A percentile compares a stretch with the other conserved stretches of the same genome.
phyloP scores from a whole-genome alignment of 1,140 invertebrate genomes.

The Macrobrachium rosenbergii region DNA sequence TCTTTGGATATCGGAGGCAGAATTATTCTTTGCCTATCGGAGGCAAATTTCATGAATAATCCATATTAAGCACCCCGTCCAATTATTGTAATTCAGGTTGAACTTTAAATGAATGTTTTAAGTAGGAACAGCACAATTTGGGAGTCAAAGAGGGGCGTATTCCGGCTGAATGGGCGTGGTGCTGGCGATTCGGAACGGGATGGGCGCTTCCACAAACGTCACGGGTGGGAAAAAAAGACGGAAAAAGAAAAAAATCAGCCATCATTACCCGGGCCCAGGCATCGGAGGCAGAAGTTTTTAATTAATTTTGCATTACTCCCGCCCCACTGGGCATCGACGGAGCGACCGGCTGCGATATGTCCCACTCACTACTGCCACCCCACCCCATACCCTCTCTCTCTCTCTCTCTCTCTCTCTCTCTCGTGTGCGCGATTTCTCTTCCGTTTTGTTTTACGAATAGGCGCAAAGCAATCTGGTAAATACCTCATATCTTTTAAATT shows the following conservation, averaged over 20 bases:
- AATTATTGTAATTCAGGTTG: slow-evolving; percentile 15
- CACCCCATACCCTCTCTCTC: no score
- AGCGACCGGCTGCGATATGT: not conserved
- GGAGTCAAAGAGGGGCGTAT: slow-evolving; percentile 5
- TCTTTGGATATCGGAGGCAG: no score
- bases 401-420: no score
- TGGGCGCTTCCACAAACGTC: slow-evolving; percentile 16
- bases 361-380: no score
- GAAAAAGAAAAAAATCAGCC: not conserved
- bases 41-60: slow-evolving; percentile 21
- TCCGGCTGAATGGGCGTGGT: slow-evolving; percentile 13
- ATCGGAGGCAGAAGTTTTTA: slow-evolving; percentile 10
- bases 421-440: no score
- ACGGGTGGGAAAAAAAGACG: not conserved
- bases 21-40: slow-evolving; percentile 9
- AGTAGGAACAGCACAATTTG: slow-evolving; percentile 13
- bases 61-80: slow-evolving; percentile 14
- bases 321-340: slow-evolving; percentile 10
- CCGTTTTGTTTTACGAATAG: no score
- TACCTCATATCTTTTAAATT: no score
- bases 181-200: not conserved
- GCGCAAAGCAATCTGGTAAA: no score
- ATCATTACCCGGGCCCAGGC: slow-evolving; percentile 10
- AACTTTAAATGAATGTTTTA: slow-evolving; percentile 12
- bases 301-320: slow-evolving; percentile 19